Evolutionary conservation across 2,113 vertebrate species (phyloP).

Genomic region (Antigone vipio): DNA sequence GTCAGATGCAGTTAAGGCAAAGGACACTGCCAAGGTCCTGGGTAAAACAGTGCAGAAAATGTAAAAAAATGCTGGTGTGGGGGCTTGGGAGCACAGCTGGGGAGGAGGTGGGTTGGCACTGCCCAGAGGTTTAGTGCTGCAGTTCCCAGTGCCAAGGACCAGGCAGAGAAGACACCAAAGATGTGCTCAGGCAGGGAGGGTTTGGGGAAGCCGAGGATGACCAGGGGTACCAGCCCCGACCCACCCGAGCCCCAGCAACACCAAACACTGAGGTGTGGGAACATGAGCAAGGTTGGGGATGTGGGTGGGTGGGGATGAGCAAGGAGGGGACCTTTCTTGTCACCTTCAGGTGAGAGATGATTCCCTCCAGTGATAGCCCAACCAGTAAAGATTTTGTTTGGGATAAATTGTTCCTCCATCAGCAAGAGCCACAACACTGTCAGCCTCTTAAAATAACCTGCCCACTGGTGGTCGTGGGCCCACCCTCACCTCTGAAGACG

Average conservation of each 20-base stretch:
- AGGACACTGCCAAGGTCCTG: not conserved
- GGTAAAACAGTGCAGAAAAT: not conserved
- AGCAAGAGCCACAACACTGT: not conserved
- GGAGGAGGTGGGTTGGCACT: not conserved
- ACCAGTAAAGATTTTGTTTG: not conserved
- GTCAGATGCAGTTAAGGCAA: not conserved
- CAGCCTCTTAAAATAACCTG: not conserved
- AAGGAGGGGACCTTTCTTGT: not conserved
- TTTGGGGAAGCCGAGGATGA: not conserved
- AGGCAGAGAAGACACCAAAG: not conserved
- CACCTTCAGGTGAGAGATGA: not conserved
- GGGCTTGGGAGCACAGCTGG: not conserved
- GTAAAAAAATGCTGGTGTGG: not conserved
- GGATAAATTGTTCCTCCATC: not conserved
- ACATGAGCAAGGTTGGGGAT: not conserved
- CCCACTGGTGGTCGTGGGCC: accelerated
- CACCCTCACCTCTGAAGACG: not conserved
- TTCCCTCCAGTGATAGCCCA: not conserved
- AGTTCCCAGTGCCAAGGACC: not conserved
- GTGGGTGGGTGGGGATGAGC: not conserved
- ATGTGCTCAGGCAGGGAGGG: not conserved
- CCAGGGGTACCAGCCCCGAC: not conserved
- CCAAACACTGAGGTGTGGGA: not conserved
- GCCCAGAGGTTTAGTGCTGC: not conserved
- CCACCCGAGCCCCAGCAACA: not conserved